phyloP scores from a whole-genome alignment of 2,888 invertebrate genomes.

The Aethes cnicana region DNA sequence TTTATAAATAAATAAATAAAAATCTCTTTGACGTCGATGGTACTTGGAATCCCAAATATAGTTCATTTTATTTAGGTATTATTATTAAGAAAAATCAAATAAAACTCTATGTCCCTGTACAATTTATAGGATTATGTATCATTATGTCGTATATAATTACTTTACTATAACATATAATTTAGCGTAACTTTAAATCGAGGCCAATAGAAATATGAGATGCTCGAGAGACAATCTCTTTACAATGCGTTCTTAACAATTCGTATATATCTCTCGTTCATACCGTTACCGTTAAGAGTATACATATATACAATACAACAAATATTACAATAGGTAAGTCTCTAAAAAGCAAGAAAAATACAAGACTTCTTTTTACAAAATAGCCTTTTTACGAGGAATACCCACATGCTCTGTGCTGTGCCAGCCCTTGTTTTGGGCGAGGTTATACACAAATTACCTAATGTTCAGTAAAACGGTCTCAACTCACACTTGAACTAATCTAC shows the following conservation, averaged over 20 bases:
- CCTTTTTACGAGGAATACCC: no score
- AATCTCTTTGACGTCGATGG: no score
- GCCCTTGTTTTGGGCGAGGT: no score
- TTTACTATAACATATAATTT: not conserved
- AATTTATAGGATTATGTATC: conserved; percentile 7
- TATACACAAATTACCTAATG: no score
- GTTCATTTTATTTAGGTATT: no score
- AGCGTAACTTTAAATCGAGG: not conserved
- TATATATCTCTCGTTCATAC: conserved; percentile 8
- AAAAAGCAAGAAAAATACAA: not conserved
- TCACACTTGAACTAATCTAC: no score
- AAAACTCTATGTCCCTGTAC: conserved; percentile 6
- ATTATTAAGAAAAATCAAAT: conserved; percentile 1
- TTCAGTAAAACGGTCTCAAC: no score
- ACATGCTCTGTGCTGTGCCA: no score
- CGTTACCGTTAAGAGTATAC: not conserved
- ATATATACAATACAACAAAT: conserved; percentile 4
- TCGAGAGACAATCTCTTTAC: not conserved
- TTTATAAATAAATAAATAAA: no score
- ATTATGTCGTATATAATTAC: not conserved
- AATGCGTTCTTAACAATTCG: conserved; percentile 1
- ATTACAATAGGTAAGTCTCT: conserved; percentile 1
- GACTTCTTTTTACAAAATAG: no score
- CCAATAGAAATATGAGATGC: conserved; percentile 1
- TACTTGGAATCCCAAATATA: no score